A percentile compares a stretch with the other conserved stretches of the same genome.
These are phyloP conservation scores for Nipponacmea schrenckii DNA, from an alignment of 2,888 invertebrate species.

Conservation along the genomic window DNA sequence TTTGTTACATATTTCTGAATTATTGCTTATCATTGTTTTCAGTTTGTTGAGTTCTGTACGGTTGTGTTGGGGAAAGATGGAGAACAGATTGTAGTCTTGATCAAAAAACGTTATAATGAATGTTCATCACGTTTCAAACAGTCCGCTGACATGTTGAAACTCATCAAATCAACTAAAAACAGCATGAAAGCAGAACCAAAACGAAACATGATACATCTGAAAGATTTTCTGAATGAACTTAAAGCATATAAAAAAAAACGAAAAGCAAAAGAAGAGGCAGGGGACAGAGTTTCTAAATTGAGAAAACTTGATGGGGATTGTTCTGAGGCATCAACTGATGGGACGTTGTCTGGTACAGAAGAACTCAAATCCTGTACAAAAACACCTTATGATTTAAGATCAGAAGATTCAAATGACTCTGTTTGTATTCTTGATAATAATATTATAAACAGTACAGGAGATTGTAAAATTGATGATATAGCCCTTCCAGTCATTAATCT, in stretches of 20 bases:
- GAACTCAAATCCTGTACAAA: neutral
- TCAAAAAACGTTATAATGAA: constrained; percentile 45
- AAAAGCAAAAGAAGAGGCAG: neutral
- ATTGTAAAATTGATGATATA: too few species aligned
- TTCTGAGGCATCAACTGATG: constrained; percentile 7
- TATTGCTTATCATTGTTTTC: too few species aligned
- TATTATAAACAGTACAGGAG: too few species aligned
- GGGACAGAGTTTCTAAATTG: constrained; percentile 5
- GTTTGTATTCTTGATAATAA: too few species aligned
- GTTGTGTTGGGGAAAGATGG: constrained; percentile 33
- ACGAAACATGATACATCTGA: constrained; percentile 51
- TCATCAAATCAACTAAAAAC: constrained; percentile 31
- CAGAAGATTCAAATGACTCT: neutral
- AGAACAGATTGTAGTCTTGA: constrained; percentile 39
- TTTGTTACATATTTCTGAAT: too few species aligned
- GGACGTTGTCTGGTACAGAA: neutral
- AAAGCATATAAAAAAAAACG: constrained; percentile 38
- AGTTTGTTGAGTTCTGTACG: constrained; percentile 52
- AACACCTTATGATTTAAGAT: neutral
- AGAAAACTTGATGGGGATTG: constrained; percentile 8
- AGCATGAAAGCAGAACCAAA: constrained; percentile 41
- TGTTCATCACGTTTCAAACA: constrained; percentile 39
- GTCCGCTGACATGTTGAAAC: constrained; percentile 42
- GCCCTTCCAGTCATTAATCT: too few species aligned
- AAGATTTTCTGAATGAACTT: constrained; percentile 49